These are phyloP conservation scores for Rhagonycha lutea DNA, from an alignment of 2,888 invertebrate genomes.

Conservation along the genomic window DNA sequence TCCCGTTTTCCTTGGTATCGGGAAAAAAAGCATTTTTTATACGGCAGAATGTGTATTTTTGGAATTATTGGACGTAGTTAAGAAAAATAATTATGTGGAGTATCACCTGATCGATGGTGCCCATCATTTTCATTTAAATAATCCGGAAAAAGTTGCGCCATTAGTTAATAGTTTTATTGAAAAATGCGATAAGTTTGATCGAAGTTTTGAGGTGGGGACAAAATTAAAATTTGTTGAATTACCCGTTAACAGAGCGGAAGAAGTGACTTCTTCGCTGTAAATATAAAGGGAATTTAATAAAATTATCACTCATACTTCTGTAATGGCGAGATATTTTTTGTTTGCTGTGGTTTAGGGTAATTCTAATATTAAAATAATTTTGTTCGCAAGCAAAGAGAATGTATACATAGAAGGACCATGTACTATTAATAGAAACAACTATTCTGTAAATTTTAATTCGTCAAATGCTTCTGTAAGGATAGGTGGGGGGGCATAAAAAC, in stretches of 20 bases:
- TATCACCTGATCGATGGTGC: conserved; percentile 7
- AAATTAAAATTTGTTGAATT: background rate
- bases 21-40: background rate
- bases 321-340: background rate
- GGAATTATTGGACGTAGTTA: background rate
- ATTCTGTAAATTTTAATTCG: no score
- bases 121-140: conserved; percentile 28
- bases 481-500: no score
- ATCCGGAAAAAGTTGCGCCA: conserved; percentile 19
- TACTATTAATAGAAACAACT: no score
- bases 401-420: no score
- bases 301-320: background rate
- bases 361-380: no score
- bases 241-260: background rate
- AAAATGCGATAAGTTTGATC: conserved; percentile 14
- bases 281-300: background rate
- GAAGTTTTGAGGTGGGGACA: background rate
- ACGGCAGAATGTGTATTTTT: background rate
- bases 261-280: background rate
- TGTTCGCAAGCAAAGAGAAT: no score
- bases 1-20: conserved; percentile 2
- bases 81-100: background rate
- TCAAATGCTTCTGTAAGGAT: no score
- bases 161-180: conserved; percentile 22
- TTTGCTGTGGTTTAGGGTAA: background rate